Evolutionary conservation across 2,888 invertebrate genomes (phyloP).

Genomic region (Polydrusus tereticollis): DNA sequence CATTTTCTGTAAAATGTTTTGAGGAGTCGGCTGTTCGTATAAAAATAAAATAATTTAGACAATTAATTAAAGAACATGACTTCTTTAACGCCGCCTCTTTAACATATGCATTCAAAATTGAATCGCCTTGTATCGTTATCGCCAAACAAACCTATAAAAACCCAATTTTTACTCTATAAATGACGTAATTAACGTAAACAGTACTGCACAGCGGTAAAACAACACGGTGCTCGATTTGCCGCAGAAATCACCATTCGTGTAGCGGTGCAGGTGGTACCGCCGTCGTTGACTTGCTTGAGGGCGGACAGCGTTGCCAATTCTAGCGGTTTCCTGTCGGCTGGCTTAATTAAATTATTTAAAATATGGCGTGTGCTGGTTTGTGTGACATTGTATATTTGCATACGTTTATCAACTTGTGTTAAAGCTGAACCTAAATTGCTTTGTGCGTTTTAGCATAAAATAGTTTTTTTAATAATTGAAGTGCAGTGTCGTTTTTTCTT

Average conservation of each 20-base stretch:
- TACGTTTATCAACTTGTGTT: constrained; percentile 44
- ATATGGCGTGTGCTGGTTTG: constrained; percentile 14
- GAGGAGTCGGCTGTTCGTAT: no score
- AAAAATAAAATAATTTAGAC: no score
- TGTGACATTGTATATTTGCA: constrained; percentile 40
- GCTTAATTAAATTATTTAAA: constrained; percentile 34
- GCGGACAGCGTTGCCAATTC: constrained; percentile 39
- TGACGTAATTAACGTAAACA: constrained; percentile 47
- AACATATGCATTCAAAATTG: background rate
- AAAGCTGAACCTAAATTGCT: background rate
- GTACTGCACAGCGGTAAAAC: constrained; percentile 48
- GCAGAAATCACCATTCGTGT: constrained; percentile 42
- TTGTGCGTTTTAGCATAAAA: constrained; percentile 11
- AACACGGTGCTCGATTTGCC: constrained; percentile 38
- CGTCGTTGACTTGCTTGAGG: constrained; percentile 32
- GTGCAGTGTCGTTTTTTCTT: background rate
- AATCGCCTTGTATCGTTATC: constrained; percentile 36
- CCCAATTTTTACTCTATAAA: constrained; percentile 40
- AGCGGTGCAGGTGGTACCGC: constrained; percentile 48
- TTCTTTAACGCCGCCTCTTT: background rate
- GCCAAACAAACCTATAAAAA: constrained; percentile 38
- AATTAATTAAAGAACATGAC: background rate
- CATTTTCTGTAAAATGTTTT: no score
- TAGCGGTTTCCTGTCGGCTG: constrained; percentile 8
- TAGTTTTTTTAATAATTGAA: background rate